Evolutionary conservation across 2,888 invertebrate genomes (phyloP).

Genomic region (Stenchaetothrips biformis): DNA sequence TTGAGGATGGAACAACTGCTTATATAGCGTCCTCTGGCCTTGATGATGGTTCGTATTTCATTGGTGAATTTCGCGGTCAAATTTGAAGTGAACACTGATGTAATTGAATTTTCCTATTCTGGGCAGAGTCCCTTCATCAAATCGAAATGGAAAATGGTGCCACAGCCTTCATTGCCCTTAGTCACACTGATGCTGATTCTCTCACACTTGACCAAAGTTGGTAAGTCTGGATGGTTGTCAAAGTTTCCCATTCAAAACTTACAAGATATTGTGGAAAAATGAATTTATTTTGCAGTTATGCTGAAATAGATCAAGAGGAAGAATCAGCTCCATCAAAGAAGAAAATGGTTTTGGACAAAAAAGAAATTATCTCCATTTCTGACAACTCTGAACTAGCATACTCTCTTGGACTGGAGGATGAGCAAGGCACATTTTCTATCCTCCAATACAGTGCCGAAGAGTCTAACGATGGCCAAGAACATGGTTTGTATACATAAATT

Average conservation of each 20-base stretch:
- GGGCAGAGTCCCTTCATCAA: neutral
- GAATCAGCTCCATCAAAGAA: neutral
- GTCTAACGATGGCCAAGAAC: neutral
- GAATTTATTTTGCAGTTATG: neutral
- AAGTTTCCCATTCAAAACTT: neutral
- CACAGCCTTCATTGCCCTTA: neutral
- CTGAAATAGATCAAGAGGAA: neutral
- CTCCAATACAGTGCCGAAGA: neutral
- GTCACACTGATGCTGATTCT: neutral
- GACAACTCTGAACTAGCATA: neutral
- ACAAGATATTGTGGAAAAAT: neutral
- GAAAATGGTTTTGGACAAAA: neutral
- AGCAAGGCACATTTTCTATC: neutral
- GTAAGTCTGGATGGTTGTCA: neutral
- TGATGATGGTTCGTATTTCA: slow-evolving; percentile 10
- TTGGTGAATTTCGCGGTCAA: neutral
- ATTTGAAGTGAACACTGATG: too few relatives aligned
- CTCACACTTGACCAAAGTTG: neutral
- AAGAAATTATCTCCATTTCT: neutral
- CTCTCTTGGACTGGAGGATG: neutral
- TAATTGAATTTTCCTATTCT: too few relatives aligned
- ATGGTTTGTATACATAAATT: neutral
- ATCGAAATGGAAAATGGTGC: neutral
- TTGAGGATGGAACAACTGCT: slow-evolving; percentile 40
- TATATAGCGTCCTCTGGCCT: slow-evolving; percentile 36